Percentiles rank a stretch among this genome's conserved stretches.
phyloP scores from a whole-genome alignment of 2,797 vertebrate species.

The Melanogrammus aeglefinus region DNA sequence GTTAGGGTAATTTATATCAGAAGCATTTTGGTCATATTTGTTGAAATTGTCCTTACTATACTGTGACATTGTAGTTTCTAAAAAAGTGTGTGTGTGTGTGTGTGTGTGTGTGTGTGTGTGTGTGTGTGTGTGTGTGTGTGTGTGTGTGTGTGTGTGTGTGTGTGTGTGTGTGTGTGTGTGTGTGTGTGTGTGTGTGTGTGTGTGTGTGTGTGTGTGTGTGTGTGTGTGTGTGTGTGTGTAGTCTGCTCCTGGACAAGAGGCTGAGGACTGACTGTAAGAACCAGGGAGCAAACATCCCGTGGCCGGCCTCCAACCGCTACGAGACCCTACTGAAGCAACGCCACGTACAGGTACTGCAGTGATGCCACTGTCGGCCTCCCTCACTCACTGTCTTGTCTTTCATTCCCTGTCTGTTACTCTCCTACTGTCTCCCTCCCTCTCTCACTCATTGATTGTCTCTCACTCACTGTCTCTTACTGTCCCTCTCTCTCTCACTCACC shows the following conservation, averaged over 20 bases:
- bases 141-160: not conserved
- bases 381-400: not conserved
- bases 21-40: no score
- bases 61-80: no score
- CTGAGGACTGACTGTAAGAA: slow-evolving; percentile 93
- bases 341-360: slow-evolving; percentile 85
- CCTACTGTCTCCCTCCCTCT: no score
- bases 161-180: not conserved
- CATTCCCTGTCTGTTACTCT: not conserved
- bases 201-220: not conserved
- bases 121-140: not conserved
- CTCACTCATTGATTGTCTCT: no score
- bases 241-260: slow-evolving; percentile 93
- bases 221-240: slow-evolving; percentile 38
- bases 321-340: slow-evolving; percentile 94
- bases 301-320: slow-evolving; percentile 88
- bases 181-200: not conserved
- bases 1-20: not conserved
- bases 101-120: not conserved
- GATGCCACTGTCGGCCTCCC: slow-evolving; percentile 8
- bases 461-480: no score
- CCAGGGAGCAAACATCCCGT: slow-evolving; percentile 88
- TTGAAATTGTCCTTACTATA: no score
- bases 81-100: no score
- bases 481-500: no score